Evolutionary conservation across 2,113 vertebrate species (phyloP).

Genomic region (Pitta sordida): DNA sequence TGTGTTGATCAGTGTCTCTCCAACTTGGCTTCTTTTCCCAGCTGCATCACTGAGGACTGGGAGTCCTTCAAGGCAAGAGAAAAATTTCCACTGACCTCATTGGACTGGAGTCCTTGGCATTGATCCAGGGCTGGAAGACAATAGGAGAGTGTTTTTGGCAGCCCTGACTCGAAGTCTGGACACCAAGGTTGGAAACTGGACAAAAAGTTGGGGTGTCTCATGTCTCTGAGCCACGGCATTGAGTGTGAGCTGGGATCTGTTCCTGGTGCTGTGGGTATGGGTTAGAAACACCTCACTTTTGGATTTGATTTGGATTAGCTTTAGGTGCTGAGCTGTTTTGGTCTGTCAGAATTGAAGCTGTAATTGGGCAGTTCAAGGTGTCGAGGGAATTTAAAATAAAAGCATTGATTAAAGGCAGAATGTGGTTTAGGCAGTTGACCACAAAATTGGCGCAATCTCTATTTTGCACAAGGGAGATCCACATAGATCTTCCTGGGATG

Average conservation of each 20-base stretch:
- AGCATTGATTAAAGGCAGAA: background rate
- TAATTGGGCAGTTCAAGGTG: background rate
- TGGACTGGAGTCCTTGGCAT: background rate
- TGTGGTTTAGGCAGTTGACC: background rate
- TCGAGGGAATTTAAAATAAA: background rate
- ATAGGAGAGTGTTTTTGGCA: background rate
- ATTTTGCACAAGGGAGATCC: background rate
- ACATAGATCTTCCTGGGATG: background rate
- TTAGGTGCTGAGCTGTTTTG: background rate
- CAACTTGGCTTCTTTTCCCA: background rate
- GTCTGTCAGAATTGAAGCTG: background rate
- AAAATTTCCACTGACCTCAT: background rate
- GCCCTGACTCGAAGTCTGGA: background rate
- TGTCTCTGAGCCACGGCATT: background rate
- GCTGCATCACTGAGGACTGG: background rate
- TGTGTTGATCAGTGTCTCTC: background rate
- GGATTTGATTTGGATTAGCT: background rate
- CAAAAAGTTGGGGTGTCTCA: background rate
- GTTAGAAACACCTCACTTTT: background rate
- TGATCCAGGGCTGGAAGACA: background rate
- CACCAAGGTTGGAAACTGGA: background rate
- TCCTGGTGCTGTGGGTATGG: background rate
- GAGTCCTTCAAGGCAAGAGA: background rate
- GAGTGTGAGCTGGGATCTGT: background rate
- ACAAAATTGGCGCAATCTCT: background rate